Base-by-base conservation (phyloP, 2,797 vertebrate species). In the Melanotaenia boesemani region DNA sequence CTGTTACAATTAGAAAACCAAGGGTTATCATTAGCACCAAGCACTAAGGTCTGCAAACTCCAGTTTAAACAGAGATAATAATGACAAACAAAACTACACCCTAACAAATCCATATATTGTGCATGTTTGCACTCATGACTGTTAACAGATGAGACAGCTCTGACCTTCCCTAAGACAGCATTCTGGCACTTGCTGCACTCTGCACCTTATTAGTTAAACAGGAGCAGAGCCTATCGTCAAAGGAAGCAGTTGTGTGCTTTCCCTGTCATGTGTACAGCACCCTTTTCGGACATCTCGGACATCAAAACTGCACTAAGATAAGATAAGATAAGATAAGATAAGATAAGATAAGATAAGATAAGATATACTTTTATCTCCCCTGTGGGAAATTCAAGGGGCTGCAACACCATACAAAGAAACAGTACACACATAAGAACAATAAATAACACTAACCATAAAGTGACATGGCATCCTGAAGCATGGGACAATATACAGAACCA, bases 161-260 rank as follows among this genome's bases (percentile, higher is more conserved):
- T 91, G 90, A 90, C 89, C 83, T 89, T 90, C 75, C 66, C 64
- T 41, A 1, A 80, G 87, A 87, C 73, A 79, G 76, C 59, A 52
- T 46, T 32, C 11, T 5, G 57, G 39, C 50, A 70, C 55, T 59
- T 44, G 61, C 62, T 72, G 16, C 55, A 46, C 74, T 67, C 72
- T 66, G 15, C 68, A 72, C 56, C 39, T 41, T 15, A 62, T 79
- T 76, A 87, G 58, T 57, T 4, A 24, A 39, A 68, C 32, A 4
- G 11, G 12, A 37, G 67, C 67, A 67, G 37, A 70, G 67, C 50
- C 16, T 66, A 28, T 52, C 18, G 58, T 32, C 16, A 9, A 41
- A 32, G 28, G 59, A 58, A 58, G 44, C 28, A 39, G 1, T 2
- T 54, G 41, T 65, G 74, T 60, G 59, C 15, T 18, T 18, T 44